These are phyloP conservation scores for Malurus elegans DNA, from an alignment of 2,113 vertebrate species.

Conservation along the genomic window DNA sequence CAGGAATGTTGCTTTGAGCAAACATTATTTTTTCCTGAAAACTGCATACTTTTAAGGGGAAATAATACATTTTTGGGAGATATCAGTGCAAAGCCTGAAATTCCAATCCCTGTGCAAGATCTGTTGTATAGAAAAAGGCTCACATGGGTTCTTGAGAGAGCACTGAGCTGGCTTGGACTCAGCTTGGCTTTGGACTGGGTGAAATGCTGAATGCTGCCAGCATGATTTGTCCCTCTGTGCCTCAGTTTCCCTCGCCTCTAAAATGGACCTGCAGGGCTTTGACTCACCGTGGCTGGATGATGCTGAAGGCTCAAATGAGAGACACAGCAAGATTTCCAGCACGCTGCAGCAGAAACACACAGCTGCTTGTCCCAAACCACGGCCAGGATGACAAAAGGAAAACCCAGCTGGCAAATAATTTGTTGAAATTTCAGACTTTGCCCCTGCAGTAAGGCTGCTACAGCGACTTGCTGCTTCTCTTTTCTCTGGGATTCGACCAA, in stretches of 20 bases:
- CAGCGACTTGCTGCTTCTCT: not conserved
- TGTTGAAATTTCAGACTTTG: not conserved
- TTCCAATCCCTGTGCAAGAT: not conserved
- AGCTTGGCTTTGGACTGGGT: not conserved
- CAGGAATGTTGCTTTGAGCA: not conserved
- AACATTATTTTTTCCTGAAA: not conserved
- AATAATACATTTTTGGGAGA: not conserved
- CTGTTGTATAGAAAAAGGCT: not conserved
- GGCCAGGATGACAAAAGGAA: not conserved
- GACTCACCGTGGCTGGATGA: not conserved
- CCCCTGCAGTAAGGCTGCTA: not conserved
- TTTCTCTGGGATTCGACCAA: not conserved
- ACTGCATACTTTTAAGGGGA: rapidly evolving
- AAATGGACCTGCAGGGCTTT: not conserved
- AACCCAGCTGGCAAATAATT: not conserved
- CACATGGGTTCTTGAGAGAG: not conserved
- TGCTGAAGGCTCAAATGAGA: not conserved
- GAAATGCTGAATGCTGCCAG: not conserved
- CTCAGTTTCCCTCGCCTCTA: not conserved
- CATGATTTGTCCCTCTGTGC: not conserved
- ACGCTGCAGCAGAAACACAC: rapidly evolving
- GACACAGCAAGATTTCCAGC: not conserved
- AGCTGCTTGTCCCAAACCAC: not conserved
- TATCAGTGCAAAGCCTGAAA: not conserved
- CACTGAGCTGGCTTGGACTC: not conserved